phyloP scores from a whole-genome alignment of 2,113 vertebrate genomes.

The Syngnathus typhle region DNA sequence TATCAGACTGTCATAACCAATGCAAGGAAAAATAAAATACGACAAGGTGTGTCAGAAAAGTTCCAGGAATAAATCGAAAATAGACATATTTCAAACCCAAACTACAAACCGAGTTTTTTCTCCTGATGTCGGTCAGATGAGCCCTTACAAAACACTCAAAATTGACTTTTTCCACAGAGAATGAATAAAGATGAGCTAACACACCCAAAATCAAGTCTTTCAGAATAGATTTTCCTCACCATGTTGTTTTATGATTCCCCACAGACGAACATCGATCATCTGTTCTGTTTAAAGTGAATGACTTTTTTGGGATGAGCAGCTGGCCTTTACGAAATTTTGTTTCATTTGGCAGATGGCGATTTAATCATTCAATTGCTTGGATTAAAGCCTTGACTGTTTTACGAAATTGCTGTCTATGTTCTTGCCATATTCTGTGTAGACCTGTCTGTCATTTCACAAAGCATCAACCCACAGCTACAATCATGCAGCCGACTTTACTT shows the following conservation, averaged over 20 bases:
- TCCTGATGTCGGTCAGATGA: too few relatives aligned
- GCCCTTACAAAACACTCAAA: constrained; percentile 5
- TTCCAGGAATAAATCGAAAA: background rate
- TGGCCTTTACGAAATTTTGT: constrained; percentile 19
- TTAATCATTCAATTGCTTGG: too few relatives aligned
- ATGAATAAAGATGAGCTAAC: background rate
- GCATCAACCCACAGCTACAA: background rate
- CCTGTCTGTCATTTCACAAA: too few relatives aligned
- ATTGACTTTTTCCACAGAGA: constrained; percentile 2
- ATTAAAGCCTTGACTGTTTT: background rate
- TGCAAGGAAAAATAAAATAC: too few relatives aligned
- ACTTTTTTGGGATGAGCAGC: constrained; percentile 34
- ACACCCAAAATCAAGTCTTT: constrained; percentile 11
- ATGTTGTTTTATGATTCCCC: constrained; percentile 28
- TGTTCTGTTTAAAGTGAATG: constrained; percentile 22
- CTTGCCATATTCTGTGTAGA: background rate
- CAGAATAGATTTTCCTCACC: constrained; percentile 18
- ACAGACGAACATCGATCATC: constrained; percentile 13
- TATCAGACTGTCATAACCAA: background rate
- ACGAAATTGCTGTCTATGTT: background rate
- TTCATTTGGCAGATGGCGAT: too few relatives aligned
- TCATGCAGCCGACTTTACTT: background rate
- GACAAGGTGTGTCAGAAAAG: background rate
- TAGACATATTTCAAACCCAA: too few relatives aligned
- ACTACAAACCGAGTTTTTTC: too few relatives aligned